Conservation (phyloP, 2,797 vertebrate species). For the Pipistrellus nathusii region DNA sequence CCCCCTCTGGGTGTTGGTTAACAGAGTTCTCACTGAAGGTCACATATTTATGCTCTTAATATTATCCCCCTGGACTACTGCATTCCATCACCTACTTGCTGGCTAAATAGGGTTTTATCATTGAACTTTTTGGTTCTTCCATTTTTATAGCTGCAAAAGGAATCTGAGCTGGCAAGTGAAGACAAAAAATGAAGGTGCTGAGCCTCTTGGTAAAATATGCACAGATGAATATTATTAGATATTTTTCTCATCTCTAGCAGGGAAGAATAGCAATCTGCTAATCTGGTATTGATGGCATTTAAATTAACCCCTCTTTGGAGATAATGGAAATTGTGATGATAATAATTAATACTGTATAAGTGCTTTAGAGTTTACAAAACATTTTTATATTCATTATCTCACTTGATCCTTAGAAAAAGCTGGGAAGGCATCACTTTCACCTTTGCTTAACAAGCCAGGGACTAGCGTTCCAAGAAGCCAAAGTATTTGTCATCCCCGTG, state of each 20-base stretch:
- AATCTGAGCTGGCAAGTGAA: constrained; percentile 31
- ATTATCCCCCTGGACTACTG: neutral
- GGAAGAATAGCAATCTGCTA: neutral
- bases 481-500: neutral
- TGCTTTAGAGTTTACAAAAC: neutral
- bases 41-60: neutral
- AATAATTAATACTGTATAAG: neutral
- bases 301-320: neutral
- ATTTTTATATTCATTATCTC: constrained; percentile 9
- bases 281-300: neutral
- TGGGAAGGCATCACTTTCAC: neutral
- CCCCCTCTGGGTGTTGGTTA: neutral
- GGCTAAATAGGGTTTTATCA: neutral
- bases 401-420: constrained; percentile 14
- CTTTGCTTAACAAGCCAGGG: neutral
- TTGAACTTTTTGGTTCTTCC: neutral
- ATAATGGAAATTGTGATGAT: neutral
- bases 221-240: neutral
- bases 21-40: neutral
- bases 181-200: neutral
- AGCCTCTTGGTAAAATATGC: constrained; percentile 1
- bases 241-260: constrained; percentile 21
- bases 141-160: constrained; percentile 50
- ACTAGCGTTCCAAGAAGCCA: neutral
- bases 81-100: neutral